phyloP scores from a whole-genome alignment of 1,140 invertebrate species.

The Papilio dardanus region DNA sequence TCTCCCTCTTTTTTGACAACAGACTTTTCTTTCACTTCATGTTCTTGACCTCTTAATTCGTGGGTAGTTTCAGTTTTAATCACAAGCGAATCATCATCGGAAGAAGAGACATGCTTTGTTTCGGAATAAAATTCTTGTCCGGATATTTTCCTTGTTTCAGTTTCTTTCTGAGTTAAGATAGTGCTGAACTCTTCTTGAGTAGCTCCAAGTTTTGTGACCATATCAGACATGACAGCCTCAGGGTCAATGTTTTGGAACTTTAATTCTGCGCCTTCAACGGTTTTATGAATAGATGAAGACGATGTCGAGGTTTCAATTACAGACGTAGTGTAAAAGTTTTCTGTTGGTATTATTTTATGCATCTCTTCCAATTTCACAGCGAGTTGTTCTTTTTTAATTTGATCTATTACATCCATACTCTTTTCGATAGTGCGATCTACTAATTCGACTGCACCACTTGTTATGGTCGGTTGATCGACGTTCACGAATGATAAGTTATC shows the following conservation, averaged over 20 bases:
- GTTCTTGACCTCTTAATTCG: slow-evolving; percentile 77
- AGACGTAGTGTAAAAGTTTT: slow-evolving; percentile 72
- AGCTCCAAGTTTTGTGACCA: slow-evolving; percentile 69
- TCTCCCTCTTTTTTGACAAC: slow-evolving; percentile 73
- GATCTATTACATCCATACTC: slow-evolving; percentile 76
- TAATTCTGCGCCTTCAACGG: slow-evolving; percentile 64
- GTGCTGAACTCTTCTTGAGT: slow-evolving; percentile 67
- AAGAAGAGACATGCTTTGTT: slow-evolving; percentile 78
- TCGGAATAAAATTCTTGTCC: slow-evolving; percentile 79
- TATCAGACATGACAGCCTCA: slow-evolving; percentile 71
- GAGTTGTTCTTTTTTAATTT: slow-evolving; percentile 76
- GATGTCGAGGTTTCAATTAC: slow-evolving; percentile 73
- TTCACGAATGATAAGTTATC: slow-evolving; percentile 79
- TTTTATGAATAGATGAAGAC: slow-evolving; percentile 74
- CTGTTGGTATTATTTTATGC: slow-evolving; percentile 63
- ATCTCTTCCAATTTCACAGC: slow-evolving; percentile 74
- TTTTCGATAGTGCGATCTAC: slow-evolving; percentile 78
- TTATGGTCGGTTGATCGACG: slow-evolving; percentile 78
- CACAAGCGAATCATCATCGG: slow-evolving; percentile 78
- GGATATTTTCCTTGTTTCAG: slow-evolving; percentile 77
- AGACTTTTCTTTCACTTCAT: slow-evolving; percentile 78
- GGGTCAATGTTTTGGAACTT: slow-evolving; percentile 76
- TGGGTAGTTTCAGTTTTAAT: slow-evolving; percentile 79
- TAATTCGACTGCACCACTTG: slow-evolving; percentile 72
- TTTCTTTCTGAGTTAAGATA: slow-evolving; percentile 78